Evolutionary conservation across 2,113 vertebrate species (phyloP), one percentile per base, ranked within the genome.

Genomic region (Perccottus glenii): DNA sequence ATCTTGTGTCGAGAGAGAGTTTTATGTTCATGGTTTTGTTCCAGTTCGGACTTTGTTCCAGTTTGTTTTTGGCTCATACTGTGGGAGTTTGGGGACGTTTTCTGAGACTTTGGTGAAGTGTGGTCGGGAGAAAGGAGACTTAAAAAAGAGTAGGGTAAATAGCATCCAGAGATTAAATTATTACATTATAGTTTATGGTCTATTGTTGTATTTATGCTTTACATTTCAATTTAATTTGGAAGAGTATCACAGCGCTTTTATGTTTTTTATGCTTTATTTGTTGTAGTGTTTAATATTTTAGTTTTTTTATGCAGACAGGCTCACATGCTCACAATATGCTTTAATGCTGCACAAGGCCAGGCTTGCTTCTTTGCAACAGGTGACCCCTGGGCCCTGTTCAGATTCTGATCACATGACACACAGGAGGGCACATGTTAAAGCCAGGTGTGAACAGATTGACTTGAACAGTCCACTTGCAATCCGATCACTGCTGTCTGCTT

Each of bases 41-140:
- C 52, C 52, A 55, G 52, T 38, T 38, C 12, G n/a, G 52, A 36
- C 36, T 33, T 14, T 38, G 19, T 27, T 27, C 19, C 19, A 27
- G 19, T 27, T 27, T 27, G 52, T 55, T 36, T 55, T 55, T 55
- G 52, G 52, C 33, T 8, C 8, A 33, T 36, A 12, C 33, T 55
- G 33, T 55, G 52, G 52, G 52, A 55, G 52, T 55, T 55, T 36
- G 52, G 52, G 52, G 52, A 55, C 52, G 14, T 53, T 33, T 53
- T 35, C 35, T 33, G 51, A 53, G 52, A 55, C 52, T 38, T 55
- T 8, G 5, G 33, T 55, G 33, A 36, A 38, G 35, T 55, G 52
- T 38, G 52, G 32, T 55, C 32, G 35, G 33, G 52, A 36, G 32
- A n/a, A 14, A 55, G 52, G 9, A 52, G 50, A 52, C 50, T 12